Conservation (phyloP, 2,888 invertebrate genomes). For the Cerastis rubricosa region DNA sequence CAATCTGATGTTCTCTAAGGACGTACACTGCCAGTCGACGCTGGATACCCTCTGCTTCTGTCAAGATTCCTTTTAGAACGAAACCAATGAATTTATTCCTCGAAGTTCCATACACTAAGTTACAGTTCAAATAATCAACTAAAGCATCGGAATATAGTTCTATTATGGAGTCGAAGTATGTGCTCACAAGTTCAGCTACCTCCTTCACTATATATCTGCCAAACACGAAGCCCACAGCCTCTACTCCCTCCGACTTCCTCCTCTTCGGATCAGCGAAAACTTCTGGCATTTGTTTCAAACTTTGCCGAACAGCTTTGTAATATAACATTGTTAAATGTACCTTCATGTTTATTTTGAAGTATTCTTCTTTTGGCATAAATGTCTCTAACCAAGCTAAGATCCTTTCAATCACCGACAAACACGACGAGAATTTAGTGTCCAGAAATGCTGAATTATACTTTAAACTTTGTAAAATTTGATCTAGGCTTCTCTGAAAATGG, state of each 20-base stretch:
- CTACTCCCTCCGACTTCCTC: constrained; percentile 67
- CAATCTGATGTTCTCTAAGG: constrained; percentile 2
- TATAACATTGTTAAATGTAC: constrained; percentile 78
- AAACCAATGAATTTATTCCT: constrained; percentile 32
- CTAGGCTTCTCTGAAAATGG: background rate
- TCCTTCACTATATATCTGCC: constrained; percentile 76
- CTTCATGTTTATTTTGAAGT: constrained; percentile 71
- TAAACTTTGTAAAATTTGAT: constrained; percentile 64
- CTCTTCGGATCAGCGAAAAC: constrained; percentile 68
- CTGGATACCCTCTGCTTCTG: constrained; percentile 32
- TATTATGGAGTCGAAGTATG: constrained; percentile 75
- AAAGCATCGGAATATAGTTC: constrained; percentile 71
- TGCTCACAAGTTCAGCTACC: constrained; percentile 65
- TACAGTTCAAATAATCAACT: constrained; percentile 59
- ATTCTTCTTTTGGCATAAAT: constrained; percentile 72
- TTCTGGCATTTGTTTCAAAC: constrained; percentile 68
- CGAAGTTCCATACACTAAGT: constrained; percentile 27
- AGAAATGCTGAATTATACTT: constrained; percentile 76
- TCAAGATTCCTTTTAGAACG: constrained; percentile 45
- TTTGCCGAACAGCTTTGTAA: constrained; percentile 74
- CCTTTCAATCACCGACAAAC: constrained; percentile 73
- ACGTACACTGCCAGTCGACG: constrained; percentile 47
- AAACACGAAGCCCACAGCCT: constrained; percentile 74
- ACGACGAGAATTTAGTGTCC: constrained; percentile 69
- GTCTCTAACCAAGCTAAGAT: constrained; percentile 71